These are phyloP conservation scores for Diphyllodes magnificus DNA, from an alignment of 2,113 vertebrate genomes.

Conservation along the genomic window DNA sequence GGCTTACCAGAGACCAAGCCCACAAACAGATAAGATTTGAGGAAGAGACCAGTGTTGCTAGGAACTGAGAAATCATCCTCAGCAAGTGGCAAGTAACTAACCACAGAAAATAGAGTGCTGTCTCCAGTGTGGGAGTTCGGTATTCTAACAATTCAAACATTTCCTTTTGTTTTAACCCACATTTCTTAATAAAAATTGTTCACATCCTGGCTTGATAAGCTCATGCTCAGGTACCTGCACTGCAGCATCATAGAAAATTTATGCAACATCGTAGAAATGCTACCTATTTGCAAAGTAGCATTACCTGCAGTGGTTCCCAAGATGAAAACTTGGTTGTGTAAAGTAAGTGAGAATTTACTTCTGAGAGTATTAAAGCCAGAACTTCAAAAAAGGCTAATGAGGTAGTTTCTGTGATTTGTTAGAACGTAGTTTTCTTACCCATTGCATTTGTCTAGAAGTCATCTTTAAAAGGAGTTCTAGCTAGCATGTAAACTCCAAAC, in stretches of 20 bases:
- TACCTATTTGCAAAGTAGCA: not conserved
- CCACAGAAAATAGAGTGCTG: not conserved
- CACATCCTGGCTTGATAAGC: not conserved
- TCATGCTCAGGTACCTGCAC: not conserved
- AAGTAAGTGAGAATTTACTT: not conserved
- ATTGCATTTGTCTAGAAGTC: not conserved
- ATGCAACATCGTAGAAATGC: not conserved
- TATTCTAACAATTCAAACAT: not conserved
- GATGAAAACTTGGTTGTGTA: not conserved
- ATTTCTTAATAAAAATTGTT: not conserved
- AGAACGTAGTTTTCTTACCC: not conserved
- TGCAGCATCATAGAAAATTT: not conserved
- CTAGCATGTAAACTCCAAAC: not conserved
- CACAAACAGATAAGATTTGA: conserved; percentile 10
- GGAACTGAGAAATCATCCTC: conserved; percentile 7
- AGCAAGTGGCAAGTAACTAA: not conserved
- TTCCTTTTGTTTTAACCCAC: not conserved
- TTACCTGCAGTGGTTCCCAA: not conserved
- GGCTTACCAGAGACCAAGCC: not conserved
- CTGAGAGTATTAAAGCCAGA: not conserved
- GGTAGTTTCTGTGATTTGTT: rapidly evolving
- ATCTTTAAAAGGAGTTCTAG: not conserved
- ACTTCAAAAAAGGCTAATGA: not conserved
- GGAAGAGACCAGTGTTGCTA: conserved; percentile 2
- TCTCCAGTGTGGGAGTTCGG: not conserved